A percentile compares a stretch with the other conserved stretches of the same genome.
Evolutionary conservation across 2,888 invertebrate genomes (phyloP).

Genomic region (Criorhina ranunculi): DNA sequence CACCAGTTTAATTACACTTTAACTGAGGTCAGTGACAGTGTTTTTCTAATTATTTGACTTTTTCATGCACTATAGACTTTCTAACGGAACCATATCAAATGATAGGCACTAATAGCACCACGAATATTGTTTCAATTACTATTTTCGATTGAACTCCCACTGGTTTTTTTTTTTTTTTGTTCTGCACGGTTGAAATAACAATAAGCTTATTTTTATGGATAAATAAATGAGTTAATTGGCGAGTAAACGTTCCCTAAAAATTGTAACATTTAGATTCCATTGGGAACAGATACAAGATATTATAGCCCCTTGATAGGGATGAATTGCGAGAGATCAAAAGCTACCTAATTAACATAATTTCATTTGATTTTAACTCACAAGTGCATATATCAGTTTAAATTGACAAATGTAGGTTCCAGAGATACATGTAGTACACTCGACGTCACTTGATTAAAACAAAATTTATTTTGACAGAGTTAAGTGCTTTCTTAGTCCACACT

Average conservation of each 20-base stretch:
- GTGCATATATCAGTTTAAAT: no score
- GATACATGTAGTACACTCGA: no score
- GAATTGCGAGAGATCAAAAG: no score
- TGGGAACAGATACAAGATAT: no score
- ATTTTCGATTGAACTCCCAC: slow-evolving; percentile 21
- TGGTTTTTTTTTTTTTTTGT: slow-evolving; percentile 18
- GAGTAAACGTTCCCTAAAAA: neutral
- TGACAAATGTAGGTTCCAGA: no score
- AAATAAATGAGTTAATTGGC: slow-evolving; percentile 44
- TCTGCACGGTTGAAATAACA: slow-evolving; percentile 21
- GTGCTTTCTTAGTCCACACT: no score
- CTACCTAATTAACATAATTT: no score
- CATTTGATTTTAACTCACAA: no score
- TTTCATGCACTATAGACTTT: slow-evolving; percentile 53
- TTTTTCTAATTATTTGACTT: slow-evolving; percentile 33
- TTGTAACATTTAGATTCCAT: neutral
- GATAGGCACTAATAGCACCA: neutral
- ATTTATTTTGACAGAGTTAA: no score
- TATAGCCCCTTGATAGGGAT: no score
- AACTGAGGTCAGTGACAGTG: slow-evolving; percentile 45
- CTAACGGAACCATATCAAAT: slow-evolving; percentile 17
- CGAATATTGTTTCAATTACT: slow-evolving; percentile 29
- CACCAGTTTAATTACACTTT: slow-evolving; percentile 22
- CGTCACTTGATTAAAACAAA: no score
- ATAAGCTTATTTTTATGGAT: slow-evolving; percentile 34